phyloP scores from a whole-genome alignment of 2,113 vertebrate species.

The Oreocharis arfaki region DNA sequence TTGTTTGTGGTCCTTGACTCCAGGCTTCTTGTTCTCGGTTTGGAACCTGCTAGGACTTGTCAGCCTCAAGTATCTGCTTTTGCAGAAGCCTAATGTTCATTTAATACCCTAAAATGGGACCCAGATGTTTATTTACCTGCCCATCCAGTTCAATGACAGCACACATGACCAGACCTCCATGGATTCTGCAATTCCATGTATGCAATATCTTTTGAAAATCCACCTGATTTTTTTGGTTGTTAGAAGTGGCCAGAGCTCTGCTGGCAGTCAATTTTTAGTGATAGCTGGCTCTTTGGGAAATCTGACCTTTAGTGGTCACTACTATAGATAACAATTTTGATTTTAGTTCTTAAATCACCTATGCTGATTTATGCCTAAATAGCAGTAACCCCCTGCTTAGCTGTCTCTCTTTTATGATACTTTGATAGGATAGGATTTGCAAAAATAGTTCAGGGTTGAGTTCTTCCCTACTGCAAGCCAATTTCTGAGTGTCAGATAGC shows the following conservation, averaged over 20 bases:
- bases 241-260: not conserved
- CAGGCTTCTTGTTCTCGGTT: not conserved
- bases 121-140: not conserved
- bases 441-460: constrained; percentile 4
- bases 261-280: not conserved
- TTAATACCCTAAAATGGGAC: not conserved
- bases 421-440: not conserved
- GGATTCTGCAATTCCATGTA: not conserved
- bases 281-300: not conserved
- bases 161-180: not conserved
- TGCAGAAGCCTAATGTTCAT: not conserved
- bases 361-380: constrained; percentile 30
- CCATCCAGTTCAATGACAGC: not conserved
- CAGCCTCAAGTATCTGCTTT: not conserved
- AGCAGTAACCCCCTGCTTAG: not conserved
- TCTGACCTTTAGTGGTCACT: not conserved
- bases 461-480: not conserved
- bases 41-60: not conserved
- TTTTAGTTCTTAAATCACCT: constrained; percentile 13
- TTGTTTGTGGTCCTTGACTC: not conserved
- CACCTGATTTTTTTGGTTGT: not conserved
- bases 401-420: not conserved
- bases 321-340: not conserved
- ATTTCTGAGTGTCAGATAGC: not conserved
- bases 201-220: not conserved